A percentile compares a stretch with the other conserved stretches of the same genome.
Conservation (phyloP, 2,888 invertebrate species). For the Antheraea yamamai region DNA sequence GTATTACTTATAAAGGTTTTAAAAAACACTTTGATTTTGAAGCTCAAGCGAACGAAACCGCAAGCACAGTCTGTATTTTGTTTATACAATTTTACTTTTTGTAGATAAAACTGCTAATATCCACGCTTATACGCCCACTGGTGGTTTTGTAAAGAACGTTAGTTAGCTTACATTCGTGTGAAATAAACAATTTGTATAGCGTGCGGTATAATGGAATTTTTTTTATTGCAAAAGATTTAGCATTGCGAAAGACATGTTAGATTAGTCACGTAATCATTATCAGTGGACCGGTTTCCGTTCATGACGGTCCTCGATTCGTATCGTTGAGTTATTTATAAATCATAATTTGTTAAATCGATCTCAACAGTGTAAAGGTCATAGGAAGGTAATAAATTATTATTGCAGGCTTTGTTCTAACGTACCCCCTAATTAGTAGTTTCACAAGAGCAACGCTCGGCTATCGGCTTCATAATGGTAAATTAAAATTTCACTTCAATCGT, state of each 20-base stretch:
- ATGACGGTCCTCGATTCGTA: constrained; percentile 12
- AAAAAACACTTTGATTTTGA: too few species aligned
- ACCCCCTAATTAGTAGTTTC: background rate
- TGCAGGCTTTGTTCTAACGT: background rate
- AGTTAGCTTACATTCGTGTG: background rate
- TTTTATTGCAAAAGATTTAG: background rate
- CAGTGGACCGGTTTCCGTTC: constrained; percentile 6
- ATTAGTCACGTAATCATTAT: constrained; percentile 9
- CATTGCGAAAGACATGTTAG: background rate
- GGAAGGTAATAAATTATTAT: constrained; percentile 6
- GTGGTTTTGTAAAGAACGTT: background rate
- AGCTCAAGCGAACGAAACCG: too few species aligned
- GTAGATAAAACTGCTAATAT: too few species aligned
- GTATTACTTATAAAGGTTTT: too few species aligned
- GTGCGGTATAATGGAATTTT: background rate
- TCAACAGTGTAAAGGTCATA: constrained; percentile 1
- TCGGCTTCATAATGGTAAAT: too few species aligned
- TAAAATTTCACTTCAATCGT: too few species aligned
- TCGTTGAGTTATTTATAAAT: constrained; percentile 16
- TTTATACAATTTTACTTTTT: too few species aligned
- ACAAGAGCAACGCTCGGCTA: too few species aligned
- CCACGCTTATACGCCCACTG: background rate
- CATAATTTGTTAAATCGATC: constrained; percentile 7
- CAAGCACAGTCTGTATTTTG: too few species aligned
- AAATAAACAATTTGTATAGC: background rate